Percentiles rank a stretch among this genome's conserved stretches.
Evolutionary conservation across 2,888 invertebrate genomes (phyloP).

Genomic region (Lutraria lutraria): DNA sequence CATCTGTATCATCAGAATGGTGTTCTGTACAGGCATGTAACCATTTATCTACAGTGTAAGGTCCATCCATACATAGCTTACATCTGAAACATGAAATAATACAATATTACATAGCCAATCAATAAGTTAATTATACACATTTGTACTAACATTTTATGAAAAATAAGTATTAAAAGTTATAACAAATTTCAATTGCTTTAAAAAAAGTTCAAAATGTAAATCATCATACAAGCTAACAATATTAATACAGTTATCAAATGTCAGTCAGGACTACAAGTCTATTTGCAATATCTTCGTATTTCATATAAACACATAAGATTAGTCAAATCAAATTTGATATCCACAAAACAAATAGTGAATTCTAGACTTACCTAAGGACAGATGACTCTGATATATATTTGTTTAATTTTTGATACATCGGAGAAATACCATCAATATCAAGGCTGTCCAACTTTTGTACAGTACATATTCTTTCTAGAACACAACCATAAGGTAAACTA

Average conservation of each 20-base stretch:
- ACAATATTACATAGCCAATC: no score
- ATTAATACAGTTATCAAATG: no score
- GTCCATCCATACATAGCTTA: conserved; percentile 77
- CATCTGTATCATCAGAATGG: neutral
- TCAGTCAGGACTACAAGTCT: no score
- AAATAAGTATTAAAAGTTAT: no score
- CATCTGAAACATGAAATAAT: conserved; percentile 60
- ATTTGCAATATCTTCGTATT: no score
- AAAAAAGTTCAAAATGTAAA: no score
- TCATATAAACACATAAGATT: no score
- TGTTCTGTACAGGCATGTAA: conserved; percentile 42
- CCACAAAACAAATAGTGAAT: neutral
- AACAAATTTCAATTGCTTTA: no score
- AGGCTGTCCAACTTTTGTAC: conserved; percentile 89
- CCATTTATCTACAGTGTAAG: conserved; percentile 64
- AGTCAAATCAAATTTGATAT: neutral
- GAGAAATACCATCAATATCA: conserved; percentile 85
- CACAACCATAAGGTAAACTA: conserved; percentile 88
- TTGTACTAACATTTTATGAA: no score
- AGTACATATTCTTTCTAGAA: conserved; percentile 89
- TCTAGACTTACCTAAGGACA: conserved; percentile 73
- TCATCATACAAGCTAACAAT: no score
- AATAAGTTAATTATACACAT: no score
- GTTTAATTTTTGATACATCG: conserved; percentile 78
- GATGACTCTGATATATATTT: conserved; percentile 72